These are phyloP conservation scores for Cremastinae sp. DNA, from an alignment of 2,888 invertebrate genomes.

Conservation along the genomic window DNA sequence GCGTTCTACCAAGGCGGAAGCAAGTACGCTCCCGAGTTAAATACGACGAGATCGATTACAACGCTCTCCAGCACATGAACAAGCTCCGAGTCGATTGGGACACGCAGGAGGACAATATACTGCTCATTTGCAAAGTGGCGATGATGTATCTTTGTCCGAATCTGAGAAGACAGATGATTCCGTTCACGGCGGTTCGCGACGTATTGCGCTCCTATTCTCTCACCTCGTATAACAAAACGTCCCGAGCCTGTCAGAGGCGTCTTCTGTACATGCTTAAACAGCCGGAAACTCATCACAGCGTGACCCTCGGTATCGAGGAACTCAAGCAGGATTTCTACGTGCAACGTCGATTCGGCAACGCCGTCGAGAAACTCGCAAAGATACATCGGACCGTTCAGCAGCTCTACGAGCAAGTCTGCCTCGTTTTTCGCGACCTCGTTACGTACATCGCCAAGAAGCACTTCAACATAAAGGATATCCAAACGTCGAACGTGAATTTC, in stretches of 20 bases:
- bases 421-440: slow-evolving; percentile 74
- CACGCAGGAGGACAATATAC: slow-evolving; percentile 85
- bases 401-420: slow-evolving; percentile 70
- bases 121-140: slow-evolving; percentile 86
- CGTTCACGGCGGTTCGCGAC: slow-evolving; percentile 82
- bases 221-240: slow-evolving; percentile 85
- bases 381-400: slow-evolving; percentile 67
- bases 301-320: slow-evolving; percentile 84
- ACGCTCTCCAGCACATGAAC: slow-evolving; percentile 84
- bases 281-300: slow-evolving; percentile 83
- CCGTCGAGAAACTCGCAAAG: slow-evolving; percentile 76
- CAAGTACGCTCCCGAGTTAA: slow-evolving; percentile 68
- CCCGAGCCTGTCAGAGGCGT: slow-evolving; percentile 85
- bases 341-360: slow-evolving; percentile 79
- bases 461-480: slow-evolving; percentile 76
- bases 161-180: slow-evolving; percentile 78
- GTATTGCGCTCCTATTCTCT: slow-evolving; percentile 81
- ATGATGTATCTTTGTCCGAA: slow-evolving; percentile 82
- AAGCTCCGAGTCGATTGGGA: slow-evolving; percentile 85
- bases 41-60: slow-evolving; percentile 85
- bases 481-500: slow-evolving; percentile 66
- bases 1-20: slow-evolving; percentile 71
- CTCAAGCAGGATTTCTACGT: slow-evolving; percentile 83
- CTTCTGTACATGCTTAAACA: slow-evolving; percentile 84
- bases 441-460: slow-evolving; percentile 76